Evolutionary conservation across 1,140 invertebrate genomes (phyloP), one percentile per base, ranked within the genome.

Genomic region (Brachionus manjavacas): DNA sequence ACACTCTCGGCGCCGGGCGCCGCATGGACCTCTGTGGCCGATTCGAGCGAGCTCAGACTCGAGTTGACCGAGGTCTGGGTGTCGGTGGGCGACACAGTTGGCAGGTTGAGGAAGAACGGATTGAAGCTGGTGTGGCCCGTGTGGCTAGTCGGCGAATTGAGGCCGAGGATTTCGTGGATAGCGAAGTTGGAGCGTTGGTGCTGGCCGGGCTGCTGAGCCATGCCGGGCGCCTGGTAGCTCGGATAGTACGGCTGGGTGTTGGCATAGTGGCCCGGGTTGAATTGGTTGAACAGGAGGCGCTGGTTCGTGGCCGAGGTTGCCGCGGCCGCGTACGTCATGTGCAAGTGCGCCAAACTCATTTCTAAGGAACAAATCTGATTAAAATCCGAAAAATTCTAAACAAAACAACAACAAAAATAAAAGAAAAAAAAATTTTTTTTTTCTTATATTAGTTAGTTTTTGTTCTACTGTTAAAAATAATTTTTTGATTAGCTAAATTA

Each of bases 291-390:
- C 46, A 76, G 46, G 16, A 81, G 31, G 3, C 79, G 16, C 25
- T 14, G 11, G 46, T 64, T 81, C 2, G 25, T 3, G 3, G 35
- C 23, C 11, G 52, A 43, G 25, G n/a, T 35, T 16, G 79, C 79
- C 3, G 79, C 79, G 8, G 79, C 79, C 16, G 79, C 79, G 25
- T 81, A 81, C 1, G 55, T 81, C 79, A 81, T 81, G 52, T 81
- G 79, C 52, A 81, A 81, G 39, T 81, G 79, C 28, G 79, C 79
- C 52, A 81, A 28, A 81, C 79, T 81, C 79, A 81, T 81, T 68
- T 39, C 25, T 39, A 20, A 35, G 16, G 39, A 72, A 41, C 28
- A 72, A 72, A 72, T 31, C 4, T 68, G 16, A 55, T 8, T 4
- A 7, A 55, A 16, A 55, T 20, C 8, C 8, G 25, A 68, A 4